Conservation (phyloP, 1,140 invertebrate genomes). For the Heterodera schachtii region DNA sequence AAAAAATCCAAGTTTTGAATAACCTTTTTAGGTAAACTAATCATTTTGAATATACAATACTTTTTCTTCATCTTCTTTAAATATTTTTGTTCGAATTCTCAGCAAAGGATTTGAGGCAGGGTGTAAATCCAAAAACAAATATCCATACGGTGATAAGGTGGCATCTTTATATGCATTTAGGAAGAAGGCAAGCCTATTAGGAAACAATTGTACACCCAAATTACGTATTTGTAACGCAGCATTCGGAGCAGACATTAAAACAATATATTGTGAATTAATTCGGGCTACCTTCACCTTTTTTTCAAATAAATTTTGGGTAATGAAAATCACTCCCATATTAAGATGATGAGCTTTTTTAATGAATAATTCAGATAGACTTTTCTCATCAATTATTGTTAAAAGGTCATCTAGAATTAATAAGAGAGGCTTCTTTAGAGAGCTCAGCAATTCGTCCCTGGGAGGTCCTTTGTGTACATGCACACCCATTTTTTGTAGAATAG, state of each 20-base stretch:
- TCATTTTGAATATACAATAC: slow-evolving; percentile 14
- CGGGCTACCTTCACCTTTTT: slow-evolving; percentile 12
- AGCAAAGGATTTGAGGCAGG: neutral
- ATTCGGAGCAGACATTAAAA: slow-evolving; percentile 12
- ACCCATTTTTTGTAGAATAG: no score
- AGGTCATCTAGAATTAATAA: no score
- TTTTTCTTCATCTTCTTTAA: slow-evolving; percentile 24
- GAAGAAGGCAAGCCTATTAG: slow-evolving; percentile 7
- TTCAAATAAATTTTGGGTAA: slow-evolving; percentile 16
- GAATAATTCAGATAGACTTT: no score
- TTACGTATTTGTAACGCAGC: neutral
- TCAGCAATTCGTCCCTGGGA: no score
- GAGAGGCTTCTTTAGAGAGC: no score
- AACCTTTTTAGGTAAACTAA: neutral
- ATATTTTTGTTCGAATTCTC: slow-evolving; percentile 15
- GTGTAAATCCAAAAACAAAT: slow-evolving; percentile 25
- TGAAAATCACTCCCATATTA: no score
- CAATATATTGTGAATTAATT: slow-evolving; percentile 29
- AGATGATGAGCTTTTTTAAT: no score
- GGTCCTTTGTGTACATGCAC: no score
- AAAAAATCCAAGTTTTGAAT: slow-evolving; percentile 12
- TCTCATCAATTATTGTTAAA: no score
- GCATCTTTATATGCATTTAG: slow-evolving; percentile 17
- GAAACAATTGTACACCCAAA: slow-evolving; percentile 20
- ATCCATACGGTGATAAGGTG: neutral